phyloP scores from a whole-genome alignment of 2,888 invertebrate genomes.

The Epirrita christyi region DNA sequence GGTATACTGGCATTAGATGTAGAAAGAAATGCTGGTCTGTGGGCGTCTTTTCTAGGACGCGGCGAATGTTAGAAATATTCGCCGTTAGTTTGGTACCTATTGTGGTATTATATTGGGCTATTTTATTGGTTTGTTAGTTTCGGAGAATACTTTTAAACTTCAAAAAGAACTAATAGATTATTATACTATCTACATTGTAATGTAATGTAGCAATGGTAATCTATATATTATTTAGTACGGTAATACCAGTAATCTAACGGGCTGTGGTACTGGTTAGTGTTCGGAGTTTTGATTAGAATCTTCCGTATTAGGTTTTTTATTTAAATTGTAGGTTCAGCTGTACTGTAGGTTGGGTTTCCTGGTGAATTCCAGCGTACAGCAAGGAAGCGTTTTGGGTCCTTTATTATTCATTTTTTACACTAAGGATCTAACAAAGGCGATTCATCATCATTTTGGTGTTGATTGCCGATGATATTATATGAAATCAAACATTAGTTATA shows the following conservation, averaged over 20 bases:
- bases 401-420: too few species aligned
- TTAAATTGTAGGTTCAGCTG: not conserved
- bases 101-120: constrained; percentile 29
- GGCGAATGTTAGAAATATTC: constrained; percentile 78
- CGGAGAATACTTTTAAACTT: too few species aligned
- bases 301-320: not conserved
- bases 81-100: constrained; percentile 39
- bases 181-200: too few species aligned
- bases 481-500: too few species aligned
- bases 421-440: too few species aligned
- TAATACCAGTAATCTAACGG: constrained; percentile 25
- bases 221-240: constrained; percentile 23
- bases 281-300: constrained; percentile 8
- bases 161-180: too few species aligned
- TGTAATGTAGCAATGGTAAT: constrained; percentile 1
- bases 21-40: constrained; percentile 80
- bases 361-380: too few species aligned
- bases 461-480: too few species aligned
- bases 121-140: constrained; percentile 21
- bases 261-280: not conserved
- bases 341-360: too few species aligned
- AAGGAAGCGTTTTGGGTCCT: too few species aligned
- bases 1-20: constrained; percentile 71
- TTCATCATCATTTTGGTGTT: too few species aligned
- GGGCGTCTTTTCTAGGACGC: constrained; percentile 82